phyloP scores from a whole-genome alignment of 2,113 vertebrate species.

The Corythaixoides concolor region DNA sequence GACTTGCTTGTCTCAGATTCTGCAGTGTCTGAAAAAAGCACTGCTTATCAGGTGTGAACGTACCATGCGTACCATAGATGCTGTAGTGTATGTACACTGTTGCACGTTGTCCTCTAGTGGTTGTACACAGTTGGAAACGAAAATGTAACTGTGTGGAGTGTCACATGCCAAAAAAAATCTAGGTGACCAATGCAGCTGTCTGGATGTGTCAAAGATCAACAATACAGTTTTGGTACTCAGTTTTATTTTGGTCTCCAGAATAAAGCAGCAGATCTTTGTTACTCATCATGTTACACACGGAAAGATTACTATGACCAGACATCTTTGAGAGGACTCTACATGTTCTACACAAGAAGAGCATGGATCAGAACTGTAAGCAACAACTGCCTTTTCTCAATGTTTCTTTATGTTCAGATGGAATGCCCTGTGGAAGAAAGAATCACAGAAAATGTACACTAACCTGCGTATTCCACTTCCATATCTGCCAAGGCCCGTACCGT shows the following conservation, averaged over 20 bases:
- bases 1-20: neutral
- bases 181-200: neutral
- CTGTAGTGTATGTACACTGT: neutral
- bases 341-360: neutral
- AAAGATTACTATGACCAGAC: neutral
- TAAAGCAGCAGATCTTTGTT: neutral
- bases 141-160: neutral
- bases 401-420: neutral
- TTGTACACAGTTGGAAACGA: neutral
- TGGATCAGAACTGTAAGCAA: neutral
- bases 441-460: conserved; percentile 65
- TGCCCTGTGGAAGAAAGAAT: neutral
- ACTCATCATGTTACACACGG: neutral
- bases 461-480: conserved; percentile 86
- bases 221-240: neutral
- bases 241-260: neutral
- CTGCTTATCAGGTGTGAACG: neutral
- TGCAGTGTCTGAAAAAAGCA: neutral
- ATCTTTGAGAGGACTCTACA: neutral
- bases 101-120: neutral
- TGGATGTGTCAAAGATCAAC: neutral
- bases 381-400: neutral
- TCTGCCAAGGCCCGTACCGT: conserved; percentile 83
- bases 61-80: rapidly evolving
- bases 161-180: neutral